Conservation (phyloP, 2,888 invertebrate genomes). For the Synergus japonicus region DNA sequence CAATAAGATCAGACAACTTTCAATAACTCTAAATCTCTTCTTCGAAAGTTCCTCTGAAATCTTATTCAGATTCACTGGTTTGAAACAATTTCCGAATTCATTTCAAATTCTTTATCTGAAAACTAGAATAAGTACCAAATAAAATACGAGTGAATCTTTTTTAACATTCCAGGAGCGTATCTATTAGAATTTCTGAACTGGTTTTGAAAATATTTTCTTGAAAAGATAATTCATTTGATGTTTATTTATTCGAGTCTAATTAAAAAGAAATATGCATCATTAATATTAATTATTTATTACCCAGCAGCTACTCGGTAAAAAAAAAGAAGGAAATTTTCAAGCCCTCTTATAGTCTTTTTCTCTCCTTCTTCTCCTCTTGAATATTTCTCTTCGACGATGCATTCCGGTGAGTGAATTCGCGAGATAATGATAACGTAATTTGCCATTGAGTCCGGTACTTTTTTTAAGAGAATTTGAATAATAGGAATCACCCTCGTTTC, state of each 20-base stretch:
- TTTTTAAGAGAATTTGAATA: constrained; percentile 41
- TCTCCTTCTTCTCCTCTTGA: constrained; percentile 26
- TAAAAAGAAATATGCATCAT: constrained; percentile 13
- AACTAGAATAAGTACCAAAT: constrained; percentile 2
- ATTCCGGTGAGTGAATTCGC: constrained; percentile 37
- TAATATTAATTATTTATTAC: constrained; percentile 20
- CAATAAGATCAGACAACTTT: constrained; percentile 36
- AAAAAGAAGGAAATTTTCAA: not conserved
- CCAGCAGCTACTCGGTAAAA: not conserved
- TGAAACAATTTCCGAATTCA: constrained; percentile 33
- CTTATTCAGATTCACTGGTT: constrained; percentile 35
- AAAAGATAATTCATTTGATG: constrained; percentile 1
- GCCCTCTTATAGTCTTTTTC: not conserved
- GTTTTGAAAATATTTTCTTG: not conserved
- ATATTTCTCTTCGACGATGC: constrained; percentile 33
- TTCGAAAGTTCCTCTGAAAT: constrained; percentile 11
- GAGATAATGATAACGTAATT: constrained; percentile 41
- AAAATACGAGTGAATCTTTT: not conserved
- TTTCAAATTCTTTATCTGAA: constrained; percentile 11
- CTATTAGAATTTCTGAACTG: too few relatives aligned
- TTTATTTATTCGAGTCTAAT: constrained; percentile 14
- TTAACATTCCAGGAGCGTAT: not conserved
- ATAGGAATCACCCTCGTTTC: constrained; percentile 38
- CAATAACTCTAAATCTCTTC: constrained; percentile 33
- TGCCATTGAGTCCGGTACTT: constrained; percentile 40